A percentile compares a stretch with the other conserved stretches of the same genome.
These are phyloP conservation scores for Callionymus lyra DNA, from an alignment of 2,113 vertebrate genomes.

Conservation along the genomic window DNA sequence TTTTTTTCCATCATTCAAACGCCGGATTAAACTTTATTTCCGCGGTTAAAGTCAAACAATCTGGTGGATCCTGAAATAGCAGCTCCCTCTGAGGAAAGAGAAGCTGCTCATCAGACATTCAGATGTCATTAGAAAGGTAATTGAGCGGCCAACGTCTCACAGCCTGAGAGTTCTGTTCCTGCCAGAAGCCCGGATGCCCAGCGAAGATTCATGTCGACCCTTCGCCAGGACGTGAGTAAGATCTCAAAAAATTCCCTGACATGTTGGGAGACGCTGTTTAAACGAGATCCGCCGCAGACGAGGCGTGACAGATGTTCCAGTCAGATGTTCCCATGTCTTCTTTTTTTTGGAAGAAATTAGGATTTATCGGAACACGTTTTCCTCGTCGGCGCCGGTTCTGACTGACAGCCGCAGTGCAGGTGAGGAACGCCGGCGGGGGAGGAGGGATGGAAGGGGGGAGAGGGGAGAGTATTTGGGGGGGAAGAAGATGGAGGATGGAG, in stretches of 20 bases:
- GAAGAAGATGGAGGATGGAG: not conserved
- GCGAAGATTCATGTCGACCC: constrained; percentile 38
- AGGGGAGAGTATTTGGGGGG: constrained; percentile 10
- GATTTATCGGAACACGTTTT: too few relatives aligned
- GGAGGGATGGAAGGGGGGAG: constrained; percentile 3
- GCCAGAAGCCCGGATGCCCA: constrained; percentile 28
- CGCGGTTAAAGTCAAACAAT: too few relatives aligned
- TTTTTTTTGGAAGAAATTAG: too few relatives aligned
- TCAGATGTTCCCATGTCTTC: too few relatives aligned
- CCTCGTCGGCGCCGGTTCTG: constrained; percentile 8
- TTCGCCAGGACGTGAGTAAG: constrained; percentile 11
- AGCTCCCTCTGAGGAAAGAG: not conserved
- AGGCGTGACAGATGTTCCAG: constrained; percentile 6
- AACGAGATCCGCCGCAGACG: constrained; percentile 27
- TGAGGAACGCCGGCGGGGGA: constrained; percentile 21
- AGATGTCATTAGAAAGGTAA: constrained; percentile 54
- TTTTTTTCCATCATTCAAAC: too few relatives aligned
- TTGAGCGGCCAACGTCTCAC: constrained; percentile 35
- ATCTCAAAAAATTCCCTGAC: constrained; percentile 49
- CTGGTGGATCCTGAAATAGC: too few relatives aligned
- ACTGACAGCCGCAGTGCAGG: constrained; percentile 58
- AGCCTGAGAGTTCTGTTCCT: constrained; percentile 30
- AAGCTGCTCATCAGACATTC: constrained; percentile 21
- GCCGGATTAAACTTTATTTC: too few relatives aligned
- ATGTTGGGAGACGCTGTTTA: constrained; percentile 28